phyloP scores from a whole-genome alignment of 2,888 invertebrate genomes.

The Chymomyza fuscimana region DNA sequence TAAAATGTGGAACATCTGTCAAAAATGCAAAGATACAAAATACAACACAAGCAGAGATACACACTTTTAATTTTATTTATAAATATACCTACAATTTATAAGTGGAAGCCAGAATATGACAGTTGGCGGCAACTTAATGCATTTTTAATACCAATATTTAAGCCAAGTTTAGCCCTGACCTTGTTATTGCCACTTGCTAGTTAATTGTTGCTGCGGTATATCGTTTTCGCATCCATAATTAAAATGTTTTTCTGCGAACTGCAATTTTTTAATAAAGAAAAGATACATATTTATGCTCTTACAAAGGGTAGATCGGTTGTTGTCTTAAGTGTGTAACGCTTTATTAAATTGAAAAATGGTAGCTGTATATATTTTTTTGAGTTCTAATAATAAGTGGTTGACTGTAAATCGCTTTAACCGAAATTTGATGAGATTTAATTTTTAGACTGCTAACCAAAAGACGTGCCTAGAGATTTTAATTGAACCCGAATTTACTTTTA shows the following conservation, averaged over 20 bases:
- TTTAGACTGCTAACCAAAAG: no score
- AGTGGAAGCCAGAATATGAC: not conserved
- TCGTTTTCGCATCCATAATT: conserved; percentile 63
- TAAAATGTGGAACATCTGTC: conserved; percentile 61
- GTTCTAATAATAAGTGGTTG: no score
- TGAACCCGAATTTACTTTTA: no score
- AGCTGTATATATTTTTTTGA: no score
- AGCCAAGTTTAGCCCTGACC: conserved; percentile 47
- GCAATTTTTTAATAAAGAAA: conserved; percentile 43
- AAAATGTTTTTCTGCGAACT: conserved; percentile 64
- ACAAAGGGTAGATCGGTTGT: not conserved
- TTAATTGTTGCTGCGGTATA: conserved; percentile 22
- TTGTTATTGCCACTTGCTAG: conserved; percentile 28
- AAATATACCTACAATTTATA: conserved; percentile 19
- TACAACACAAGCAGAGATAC: not conserved
- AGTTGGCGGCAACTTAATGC: conserved; percentile 44
- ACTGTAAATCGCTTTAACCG: no score
- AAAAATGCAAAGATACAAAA: conserved; percentile 30
- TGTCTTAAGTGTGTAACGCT: not conserved
- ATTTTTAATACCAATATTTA: conserved; percentile 46
- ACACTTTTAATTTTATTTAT: not conserved
- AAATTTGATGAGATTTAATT: no score
- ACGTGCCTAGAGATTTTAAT: no score
- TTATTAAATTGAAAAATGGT: no score
- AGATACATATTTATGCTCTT: not conserved